Evolutionary conservation across 2,797 vertebrate genomes (phyloP).

Genomic region (Peromyscus eremicus): DNA sequence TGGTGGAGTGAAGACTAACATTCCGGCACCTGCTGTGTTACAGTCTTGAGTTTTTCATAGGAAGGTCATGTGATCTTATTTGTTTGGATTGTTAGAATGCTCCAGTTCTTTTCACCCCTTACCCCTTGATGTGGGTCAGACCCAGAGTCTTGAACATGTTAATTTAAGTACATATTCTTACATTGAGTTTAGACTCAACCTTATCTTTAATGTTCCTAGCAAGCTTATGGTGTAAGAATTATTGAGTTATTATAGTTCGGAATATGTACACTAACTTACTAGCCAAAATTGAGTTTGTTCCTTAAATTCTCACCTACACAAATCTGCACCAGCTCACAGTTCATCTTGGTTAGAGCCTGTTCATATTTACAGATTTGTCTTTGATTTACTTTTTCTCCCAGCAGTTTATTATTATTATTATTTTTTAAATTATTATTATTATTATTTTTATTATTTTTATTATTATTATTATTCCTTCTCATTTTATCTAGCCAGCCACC

Average conservation of each 20-base stretch:
- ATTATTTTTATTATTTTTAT: no score
- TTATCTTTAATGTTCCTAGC: background rate
- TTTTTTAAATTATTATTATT: no score
- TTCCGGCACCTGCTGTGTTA: background rate
- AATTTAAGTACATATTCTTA: background rate
- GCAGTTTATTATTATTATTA: background rate
- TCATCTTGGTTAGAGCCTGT: background rate
- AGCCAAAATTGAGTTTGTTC: background rate
- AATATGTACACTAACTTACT: background rate
- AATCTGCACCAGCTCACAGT: background rate
- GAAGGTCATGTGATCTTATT: background rate
- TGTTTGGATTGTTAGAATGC: constrained; percentile 6
- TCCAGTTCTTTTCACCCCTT: background rate
- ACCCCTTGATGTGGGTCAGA: no score
- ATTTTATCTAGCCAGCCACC: background rate
- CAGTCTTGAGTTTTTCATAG: background rate
- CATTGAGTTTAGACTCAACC: background rate
- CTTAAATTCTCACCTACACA: background rate
- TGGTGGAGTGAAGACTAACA: background rate
- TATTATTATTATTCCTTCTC: background rate
- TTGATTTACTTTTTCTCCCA: background rate
- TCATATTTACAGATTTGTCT: constrained; percentile 25
- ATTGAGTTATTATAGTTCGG: background rate
- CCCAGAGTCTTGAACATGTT: no score
- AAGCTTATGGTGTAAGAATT: background rate